phyloP scores from a whole-genome alignment of 2,113 vertebrate genomes.

The Odontophorus gujanensis region DNA sequence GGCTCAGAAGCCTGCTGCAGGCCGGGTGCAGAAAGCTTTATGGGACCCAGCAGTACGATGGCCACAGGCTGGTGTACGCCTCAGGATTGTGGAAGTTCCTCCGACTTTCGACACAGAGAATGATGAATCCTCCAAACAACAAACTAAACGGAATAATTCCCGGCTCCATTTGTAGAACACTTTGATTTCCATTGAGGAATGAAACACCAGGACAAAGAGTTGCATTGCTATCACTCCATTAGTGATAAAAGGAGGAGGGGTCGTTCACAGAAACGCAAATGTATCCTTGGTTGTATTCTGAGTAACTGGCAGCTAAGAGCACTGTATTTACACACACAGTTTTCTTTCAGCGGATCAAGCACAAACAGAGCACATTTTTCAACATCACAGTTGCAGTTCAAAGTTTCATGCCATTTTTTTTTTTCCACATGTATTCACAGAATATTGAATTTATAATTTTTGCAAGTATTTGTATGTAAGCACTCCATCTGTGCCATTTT shows the following conservation, averaged over 20 bases:
- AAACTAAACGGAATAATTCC: rapidly evolving
- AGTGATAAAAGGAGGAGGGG: neutral
- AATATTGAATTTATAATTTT: neutral
- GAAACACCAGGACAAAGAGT: neutral
- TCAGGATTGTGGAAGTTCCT: neutral
- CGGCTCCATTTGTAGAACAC: neutral
- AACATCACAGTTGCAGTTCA: neutral
- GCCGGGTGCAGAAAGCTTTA: neutral
- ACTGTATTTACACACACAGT: neutral
- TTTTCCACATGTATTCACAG: neutral
- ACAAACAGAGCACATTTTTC: neutral
- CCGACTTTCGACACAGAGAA: neutral
- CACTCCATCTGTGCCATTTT: neutral
- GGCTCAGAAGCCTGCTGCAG: neutral
- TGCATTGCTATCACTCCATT: neutral
- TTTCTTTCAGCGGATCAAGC: neutral
- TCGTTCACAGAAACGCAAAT: neutral
- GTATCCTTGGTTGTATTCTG: neutral
- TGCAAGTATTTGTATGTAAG: neutral
- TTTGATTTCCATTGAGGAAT: neutral
- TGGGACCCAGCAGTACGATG: rapidly evolving
- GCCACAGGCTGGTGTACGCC: neutral
- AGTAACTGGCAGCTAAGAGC: neutral
- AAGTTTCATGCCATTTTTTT: neutral
- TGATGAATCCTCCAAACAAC: neutral